Percentiles rank a stretch among this genome's conserved stretches.
These are phyloP conservation scores for Drosophila rhopaloa DNA, from an alignment of 1,140 invertebrate species.

Conservation along the genomic window DNA sequence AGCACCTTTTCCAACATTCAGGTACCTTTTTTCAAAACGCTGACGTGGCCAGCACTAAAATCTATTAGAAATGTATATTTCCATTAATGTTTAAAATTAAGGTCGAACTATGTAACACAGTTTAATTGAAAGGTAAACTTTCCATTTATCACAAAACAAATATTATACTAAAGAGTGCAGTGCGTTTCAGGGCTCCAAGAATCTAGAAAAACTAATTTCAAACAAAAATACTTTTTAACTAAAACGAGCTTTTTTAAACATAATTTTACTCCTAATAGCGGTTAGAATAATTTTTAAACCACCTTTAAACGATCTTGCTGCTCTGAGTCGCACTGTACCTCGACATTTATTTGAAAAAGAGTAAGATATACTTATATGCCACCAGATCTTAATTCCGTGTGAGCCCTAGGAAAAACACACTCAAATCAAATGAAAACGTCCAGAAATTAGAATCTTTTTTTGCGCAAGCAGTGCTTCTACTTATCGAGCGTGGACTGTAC, in stretches of 20 bases:
- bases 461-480: slow-evolving; percentile 15
- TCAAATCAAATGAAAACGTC: slow-evolving; percentile 51
- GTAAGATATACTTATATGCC: slow-evolving; percentile 10
- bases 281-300: slow-evolving; percentile 7
- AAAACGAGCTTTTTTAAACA: slow-evolving; percentile 38
- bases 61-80: no score
- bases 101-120: no score
- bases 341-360: slow-evolving; percentile 7
- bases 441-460: slow-evolving; percentile 40
- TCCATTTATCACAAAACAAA: slow-evolving; percentile 20
- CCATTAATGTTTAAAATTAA: no score
- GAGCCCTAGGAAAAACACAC: slow-evolving; percentile 8
- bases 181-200: slow-evolving; percentile 17
- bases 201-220: slow-evolving; percentile 1
- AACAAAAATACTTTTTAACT: slow-evolving; percentile 17
- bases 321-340: slow-evolving; percentile 12
- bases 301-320: not conserved
- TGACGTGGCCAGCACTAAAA: no score
- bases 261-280: slow-evolving; percentile 2
- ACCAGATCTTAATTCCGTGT: not conserved
- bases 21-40: no score
- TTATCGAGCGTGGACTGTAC: slow-evolving; percentile 13
- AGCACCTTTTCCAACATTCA: no score
- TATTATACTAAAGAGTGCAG: not conserved
- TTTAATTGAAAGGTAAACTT: not conserved